A percentile compares a stretch with the other conserved stretches of the same genome.
Conservation (phyloP, 1,140 invertebrate genomes). For the Littorina saxatilis region DNA sequence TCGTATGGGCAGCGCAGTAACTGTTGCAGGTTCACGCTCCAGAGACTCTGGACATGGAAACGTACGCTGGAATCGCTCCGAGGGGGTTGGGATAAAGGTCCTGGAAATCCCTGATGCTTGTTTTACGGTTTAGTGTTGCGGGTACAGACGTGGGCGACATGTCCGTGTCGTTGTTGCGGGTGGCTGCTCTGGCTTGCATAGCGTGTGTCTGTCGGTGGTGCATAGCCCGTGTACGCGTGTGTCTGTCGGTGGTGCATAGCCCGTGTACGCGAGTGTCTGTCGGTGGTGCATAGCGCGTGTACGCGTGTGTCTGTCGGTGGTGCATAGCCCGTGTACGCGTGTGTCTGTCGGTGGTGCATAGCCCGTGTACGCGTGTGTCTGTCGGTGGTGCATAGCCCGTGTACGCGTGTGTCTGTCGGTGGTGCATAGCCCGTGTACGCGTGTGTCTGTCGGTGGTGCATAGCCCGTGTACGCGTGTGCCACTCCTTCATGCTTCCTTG, state of each 20-base stretch:
- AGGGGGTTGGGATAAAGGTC: neutral
- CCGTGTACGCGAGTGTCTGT: neutral
- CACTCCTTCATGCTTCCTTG: neutral
- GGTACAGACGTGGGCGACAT: neutral
- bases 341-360: neutral
- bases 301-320: neutral
- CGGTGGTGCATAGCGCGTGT: neutral
- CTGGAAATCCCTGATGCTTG: neutral
- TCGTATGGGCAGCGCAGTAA: neutral
- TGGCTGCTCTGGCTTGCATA: neutral
- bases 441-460: neutral
- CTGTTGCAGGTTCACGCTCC: neutral
- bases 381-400: neutral
- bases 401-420: neutral
- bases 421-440: neutral
- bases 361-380: neutral
- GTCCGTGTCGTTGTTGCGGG: neutral
- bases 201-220: neutral
- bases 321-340: neutral
- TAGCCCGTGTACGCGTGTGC: neutral
- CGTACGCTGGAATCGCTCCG: neutral
- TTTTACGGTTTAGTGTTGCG: neutral
- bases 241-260: neutral
- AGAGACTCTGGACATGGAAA: neutral
- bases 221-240: neutral